phyloP scores from a whole-genome alignment of 1,140 invertebrate genomes.

The Drosophila repleta region DNA sequence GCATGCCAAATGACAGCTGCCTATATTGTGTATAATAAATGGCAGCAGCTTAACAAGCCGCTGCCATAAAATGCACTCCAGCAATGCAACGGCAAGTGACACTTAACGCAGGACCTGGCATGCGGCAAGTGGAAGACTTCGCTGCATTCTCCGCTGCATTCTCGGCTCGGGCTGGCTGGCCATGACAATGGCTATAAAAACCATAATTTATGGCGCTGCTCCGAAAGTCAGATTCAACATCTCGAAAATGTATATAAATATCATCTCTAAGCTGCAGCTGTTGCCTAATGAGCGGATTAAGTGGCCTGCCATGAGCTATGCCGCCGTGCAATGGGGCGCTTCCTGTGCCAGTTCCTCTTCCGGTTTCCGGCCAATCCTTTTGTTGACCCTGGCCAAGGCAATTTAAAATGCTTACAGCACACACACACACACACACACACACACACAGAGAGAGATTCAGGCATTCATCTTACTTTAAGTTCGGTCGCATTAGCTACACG shows the following conservation, averaged over 20 bases:
- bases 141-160: slow-evolving; percentile 9
- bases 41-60: slow-evolving; percentile 56
- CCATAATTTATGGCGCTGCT: slow-evolving; percentile 42
- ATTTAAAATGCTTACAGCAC: slow-evolving; percentile 7
- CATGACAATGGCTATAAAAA: slow-evolving; percentile 27
- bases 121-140: not conserved
- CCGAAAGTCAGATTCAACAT: slow-evolving; percentile 65
- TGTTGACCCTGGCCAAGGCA: slow-evolving; percentile 16
- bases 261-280: slow-evolving; percentile 70
- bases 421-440: not conserved
- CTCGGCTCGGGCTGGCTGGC: slow-evolving; percentile 5
- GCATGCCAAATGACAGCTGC: slow-evolving; percentile 63
- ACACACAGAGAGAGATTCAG: no score
- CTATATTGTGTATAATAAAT: slow-evolving; percentile 46
- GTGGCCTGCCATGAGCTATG: slow-evolving; percentile 27
- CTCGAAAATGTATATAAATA: slow-evolving; percentile 74
- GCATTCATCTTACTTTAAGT: slow-evolving; percentile 17
- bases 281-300: slow-evolving; percentile 79
- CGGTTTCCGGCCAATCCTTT: slow-evolving; percentile 33
- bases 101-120: slow-evolving; percentile 34
- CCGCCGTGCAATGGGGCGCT: slow-evolving; percentile 27
- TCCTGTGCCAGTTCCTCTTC: slow-evolving; percentile 20
- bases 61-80: slow-evolving; percentile 54
- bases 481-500: slow-evolving; percentile 5
- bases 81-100: slow-evolving; percentile 46